phyloP scores from a whole-genome alignment of 2,888 invertebrate genomes.

The Sesamia inferens region DNA sequence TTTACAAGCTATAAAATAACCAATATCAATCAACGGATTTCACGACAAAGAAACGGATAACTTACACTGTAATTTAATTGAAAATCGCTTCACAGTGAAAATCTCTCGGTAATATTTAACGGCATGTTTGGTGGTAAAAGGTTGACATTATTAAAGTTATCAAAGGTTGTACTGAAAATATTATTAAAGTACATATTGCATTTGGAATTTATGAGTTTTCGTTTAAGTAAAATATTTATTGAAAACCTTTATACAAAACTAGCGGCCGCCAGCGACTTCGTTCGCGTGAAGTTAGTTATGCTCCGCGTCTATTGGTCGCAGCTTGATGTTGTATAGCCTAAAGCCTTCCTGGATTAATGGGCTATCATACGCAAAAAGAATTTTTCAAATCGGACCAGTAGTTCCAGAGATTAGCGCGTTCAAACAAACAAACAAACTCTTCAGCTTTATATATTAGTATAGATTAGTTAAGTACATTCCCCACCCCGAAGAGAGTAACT shows the following conservation, averaged over 20 bases:
- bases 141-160: background rate
- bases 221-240: background rate
- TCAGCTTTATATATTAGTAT: too few species aligned
- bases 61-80: constrained; percentile 31
- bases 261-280: too few species aligned
- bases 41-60: constrained; percentile 10
- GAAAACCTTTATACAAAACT: background rate
- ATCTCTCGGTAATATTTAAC: constrained; percentile 25
- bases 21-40: constrained; percentile 52
- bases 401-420: too few species aligned
- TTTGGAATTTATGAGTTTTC: background rate
- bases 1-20: constrained; percentile 41
- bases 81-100: constrained; percentile 27
- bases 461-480: too few species aligned
- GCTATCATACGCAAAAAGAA: too few species aligned
- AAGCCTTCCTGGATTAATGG: too few species aligned
- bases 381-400: too few species aligned
- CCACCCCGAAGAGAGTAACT: background rate
- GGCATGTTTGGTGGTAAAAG: constrained; percentile 9
- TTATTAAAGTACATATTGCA: background rate
- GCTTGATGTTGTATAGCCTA: too few species aligned
- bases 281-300: too few species aligned
- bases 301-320: too few species aligned
- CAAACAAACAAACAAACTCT: too few species aligned
- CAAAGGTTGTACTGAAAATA: background rate